Conservation (phyloP, 2,888 invertebrate genomes). For the Xylota segnis region DNA sequence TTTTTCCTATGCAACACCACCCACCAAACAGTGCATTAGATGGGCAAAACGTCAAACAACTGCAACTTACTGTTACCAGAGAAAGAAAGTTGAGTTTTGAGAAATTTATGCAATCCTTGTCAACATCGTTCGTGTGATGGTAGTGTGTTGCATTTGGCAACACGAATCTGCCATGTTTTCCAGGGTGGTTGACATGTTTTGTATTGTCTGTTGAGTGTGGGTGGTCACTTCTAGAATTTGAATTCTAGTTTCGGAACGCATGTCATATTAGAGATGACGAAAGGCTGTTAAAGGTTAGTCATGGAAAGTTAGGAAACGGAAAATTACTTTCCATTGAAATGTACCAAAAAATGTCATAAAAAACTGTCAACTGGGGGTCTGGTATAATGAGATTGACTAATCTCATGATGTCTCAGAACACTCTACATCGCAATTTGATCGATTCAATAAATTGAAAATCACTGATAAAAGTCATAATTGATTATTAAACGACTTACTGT, state of each 20-base stretch:
- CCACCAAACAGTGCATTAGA: constrained; percentile 65
- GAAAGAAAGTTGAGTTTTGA: constrained; percentile 59
- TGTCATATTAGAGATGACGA: constrained; percentile 58
- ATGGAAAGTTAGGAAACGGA: constrained; percentile 52
- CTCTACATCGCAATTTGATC: no score
- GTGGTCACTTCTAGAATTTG: constrained; percentile 65
- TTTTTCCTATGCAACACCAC: constrained; percentile 52
- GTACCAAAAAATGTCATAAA: constrained; percentile 10
- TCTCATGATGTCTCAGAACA: no score
- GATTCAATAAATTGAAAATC: no score
- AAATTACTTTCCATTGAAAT: constrained; percentile 53
- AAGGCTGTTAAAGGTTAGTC: constrained; percentile 51
- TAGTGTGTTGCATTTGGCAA: constrained; percentile 71
- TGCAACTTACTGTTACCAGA: constrained; percentile 57
- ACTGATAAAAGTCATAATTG: no score
- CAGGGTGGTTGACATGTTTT: constrained; percentile 69
- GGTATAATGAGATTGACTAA: no score
- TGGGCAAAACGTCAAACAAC: constrained; percentile 67
- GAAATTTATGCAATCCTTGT: constrained; percentile 75
- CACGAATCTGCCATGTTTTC: constrained; percentile 73
- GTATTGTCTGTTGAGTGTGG: constrained; percentile 49
- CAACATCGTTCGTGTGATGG: constrained; percentile 55
- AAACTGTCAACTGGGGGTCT: no score
- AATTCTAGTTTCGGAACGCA: constrained; percentile 55
- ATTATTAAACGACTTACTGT: no score